phyloP scores from a whole-genome alignment of 2,113 vertebrate species.

The Lepus europaeus region DNA sequence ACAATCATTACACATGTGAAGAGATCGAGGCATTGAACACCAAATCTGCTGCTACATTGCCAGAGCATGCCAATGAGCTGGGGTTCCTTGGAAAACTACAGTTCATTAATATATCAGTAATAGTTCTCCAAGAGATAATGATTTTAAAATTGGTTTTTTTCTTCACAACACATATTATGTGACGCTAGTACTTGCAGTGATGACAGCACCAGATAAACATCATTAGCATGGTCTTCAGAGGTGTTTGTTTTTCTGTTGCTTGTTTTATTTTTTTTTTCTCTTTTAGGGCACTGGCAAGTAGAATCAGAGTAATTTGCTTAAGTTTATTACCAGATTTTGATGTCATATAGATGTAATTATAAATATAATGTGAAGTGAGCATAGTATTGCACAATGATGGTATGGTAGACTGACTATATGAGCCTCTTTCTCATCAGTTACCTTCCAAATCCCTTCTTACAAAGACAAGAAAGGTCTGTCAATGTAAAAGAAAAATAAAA shows the following conservation, averaged over 20 bases:
- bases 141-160: neutral
- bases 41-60: neutral
- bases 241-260: too few relatives aligned
- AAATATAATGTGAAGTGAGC: neutral
- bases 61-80: neutral
- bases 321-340: neutral
- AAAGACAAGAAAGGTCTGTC: neutral
- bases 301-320: neutral
- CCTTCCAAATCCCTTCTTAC: neutral
- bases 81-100: neutral
- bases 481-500: neutral
- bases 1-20: neutral
- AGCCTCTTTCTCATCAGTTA: neutral
- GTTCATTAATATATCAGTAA: neutral
- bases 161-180: neutral
- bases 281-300: rapidly evolving
- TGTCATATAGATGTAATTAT: neutral
- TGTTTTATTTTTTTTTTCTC: neutral
- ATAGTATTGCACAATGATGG: neutral
- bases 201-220: neutral
- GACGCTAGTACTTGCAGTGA: neutral
- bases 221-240: neutral
- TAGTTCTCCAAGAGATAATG: neutral
- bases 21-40: neutral
- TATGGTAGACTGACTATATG: neutral